Percentiles rank a stretch among this genome's conserved stretches.
phyloP scores from a whole-genome alignment of 2,888 invertebrate species.

The Choristoneura rosaceana region DNA sequence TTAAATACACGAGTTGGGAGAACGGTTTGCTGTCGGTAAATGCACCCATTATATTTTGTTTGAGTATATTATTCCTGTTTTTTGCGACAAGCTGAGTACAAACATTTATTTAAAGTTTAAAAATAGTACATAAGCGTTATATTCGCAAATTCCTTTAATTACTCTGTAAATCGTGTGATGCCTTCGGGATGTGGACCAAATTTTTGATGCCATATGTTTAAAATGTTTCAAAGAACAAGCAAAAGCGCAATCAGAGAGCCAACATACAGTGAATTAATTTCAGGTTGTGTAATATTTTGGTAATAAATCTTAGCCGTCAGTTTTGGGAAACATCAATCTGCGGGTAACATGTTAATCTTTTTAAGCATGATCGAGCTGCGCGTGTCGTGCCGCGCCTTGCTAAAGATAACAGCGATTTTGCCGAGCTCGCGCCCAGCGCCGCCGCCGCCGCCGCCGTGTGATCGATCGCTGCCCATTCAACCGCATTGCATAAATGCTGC shows the following conservation, averaged over 20 bases:
- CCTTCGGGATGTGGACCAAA: too few relatives aligned
- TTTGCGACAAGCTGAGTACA: too few relatives aligned
- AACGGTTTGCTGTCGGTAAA: not conserved
- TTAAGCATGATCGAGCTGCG: conserved; percentile 64
- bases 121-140: too few relatives aligned
- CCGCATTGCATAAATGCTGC: conserved; percentile 47
- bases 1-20: not conserved
- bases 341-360: conserved; percentile 70
- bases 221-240: not conserved
- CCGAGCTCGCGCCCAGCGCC: conserved; percentile 49
- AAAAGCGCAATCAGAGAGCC: conserved; percentile 6
- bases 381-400: conserved; percentile 53
- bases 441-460: conserved; percentile 45
- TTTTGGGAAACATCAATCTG: conserved; percentile 55
- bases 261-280: conserved; percentile 50
- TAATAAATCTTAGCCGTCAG: conserved; percentile 39
- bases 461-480: conserved; percentile 60
- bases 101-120: too few relatives aligned
- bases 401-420: conserved; percentile 63
- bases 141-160: too few relatives aligned
- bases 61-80: not conserved
- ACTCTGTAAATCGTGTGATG: too few relatives aligned
- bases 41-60: not conserved
- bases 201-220: not conserved
- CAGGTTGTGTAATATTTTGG: conserved; percentile 48